Base-by-base conservation (phyloP, 1,140 invertebrate genomes). In the Lepidostoma basale region DNA sequence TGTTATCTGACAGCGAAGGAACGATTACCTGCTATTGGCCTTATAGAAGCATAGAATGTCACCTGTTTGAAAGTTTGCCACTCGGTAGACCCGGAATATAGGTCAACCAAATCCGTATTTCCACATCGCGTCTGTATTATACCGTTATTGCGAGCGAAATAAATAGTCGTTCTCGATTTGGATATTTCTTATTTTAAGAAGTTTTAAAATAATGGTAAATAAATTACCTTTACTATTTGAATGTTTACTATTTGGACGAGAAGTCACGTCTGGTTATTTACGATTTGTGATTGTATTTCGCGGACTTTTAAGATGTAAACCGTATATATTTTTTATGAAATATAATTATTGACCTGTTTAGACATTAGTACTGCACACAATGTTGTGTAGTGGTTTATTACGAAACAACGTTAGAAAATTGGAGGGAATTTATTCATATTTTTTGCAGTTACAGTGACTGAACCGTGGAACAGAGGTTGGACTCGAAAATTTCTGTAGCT, bases 11-110 rank as follows among this genome's bases (percentile, higher is more conserved):
- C 62, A 65, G 62, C 42, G n/a, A 47, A 66, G 49, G 25, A 66
- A 58, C 23, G 20, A 45, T 66, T 66, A 58, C 64, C 62, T 65
- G 47, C 45, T 42, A 62, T 14, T 59, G 54, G 54, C 54, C 54
- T 66, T 66, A 66, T 66, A 66, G 23, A 66, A 58, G 40, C 64
- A 66, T 59, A 65, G 52, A 66, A 66, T 66, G 64, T 66, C 64
- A 66, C 64, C 64, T 66, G 64, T 66, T 66, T 66, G 64, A 66
- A 66, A 66, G 64, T 66, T 66, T 59, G 64, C 64, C 52, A 66
- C 64, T 66, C 26, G 64, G 64, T 62, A 59, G 23, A 65, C 28
- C 62, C 59, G 28, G 64, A 66, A 66, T 66, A 66, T 66, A 66
- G 64, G 64, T 66, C 64, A 66, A 66, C 26, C 64, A 59, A 66